A percentile compares a stretch with the other conserved stretches of the same genome.
These are phyloP conservation scores for Mormyrus proboscirostris DNA, from an alignment of 2,797 vertebrate genomes.

Conservation along the genomic window DNA sequence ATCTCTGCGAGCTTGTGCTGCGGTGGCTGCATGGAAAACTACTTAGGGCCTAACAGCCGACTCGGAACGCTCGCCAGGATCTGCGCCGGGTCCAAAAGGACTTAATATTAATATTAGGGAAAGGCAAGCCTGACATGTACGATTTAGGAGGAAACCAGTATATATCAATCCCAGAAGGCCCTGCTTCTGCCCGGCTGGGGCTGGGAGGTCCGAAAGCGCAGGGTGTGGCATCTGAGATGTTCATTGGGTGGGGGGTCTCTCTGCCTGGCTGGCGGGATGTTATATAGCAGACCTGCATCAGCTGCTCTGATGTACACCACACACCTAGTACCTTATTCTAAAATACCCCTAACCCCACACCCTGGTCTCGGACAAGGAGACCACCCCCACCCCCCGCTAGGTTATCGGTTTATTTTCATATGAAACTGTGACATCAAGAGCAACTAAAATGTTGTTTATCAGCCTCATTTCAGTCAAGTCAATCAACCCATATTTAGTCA, in stretches of 20 bases:
- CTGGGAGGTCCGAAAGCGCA: slow-evolving; percentile 40
- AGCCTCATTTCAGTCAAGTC: neutral
- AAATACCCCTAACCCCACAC: neutral
- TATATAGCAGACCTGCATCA: slow-evolving; percentile 22
- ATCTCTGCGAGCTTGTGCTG: slow-evolving; percentile 57
- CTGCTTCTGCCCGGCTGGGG: slow-evolving; percentile 47
- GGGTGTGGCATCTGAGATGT: slow-evolving; percentile 42
- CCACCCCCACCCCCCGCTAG: neutral
- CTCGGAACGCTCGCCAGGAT: slow-evolving; percentile 55
- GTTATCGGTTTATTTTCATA: neutral
- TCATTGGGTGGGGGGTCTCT: slow-evolving; percentile 49
- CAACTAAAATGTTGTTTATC: neutral
- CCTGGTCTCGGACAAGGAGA: neutral
- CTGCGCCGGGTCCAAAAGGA: slow-evolving; percentile 50
- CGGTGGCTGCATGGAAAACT: slow-evolving; percentile 60
- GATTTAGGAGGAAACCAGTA: slow-evolving; percentile 53
- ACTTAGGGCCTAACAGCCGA: slow-evolving; percentile 51
- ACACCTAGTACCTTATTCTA: neutral
- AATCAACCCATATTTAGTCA: neutral
- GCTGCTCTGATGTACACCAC: neutral
- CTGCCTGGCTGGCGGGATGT: slow-evolving; percentile 21
- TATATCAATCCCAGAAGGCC: slow-evolving; percentile 64
- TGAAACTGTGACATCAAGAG: neutral
- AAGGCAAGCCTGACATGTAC: slow-evolving; percentile 61
- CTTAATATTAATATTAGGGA: slow-evolving; percentile 63